A percentile compares a stretch with the other conserved stretches of the same genome.
These are phyloP conservation scores for Lophotriccus pileatus DNA, from an alignment of 2,797 vertebrate genomes.

Conservation along the genomic window DNA sequence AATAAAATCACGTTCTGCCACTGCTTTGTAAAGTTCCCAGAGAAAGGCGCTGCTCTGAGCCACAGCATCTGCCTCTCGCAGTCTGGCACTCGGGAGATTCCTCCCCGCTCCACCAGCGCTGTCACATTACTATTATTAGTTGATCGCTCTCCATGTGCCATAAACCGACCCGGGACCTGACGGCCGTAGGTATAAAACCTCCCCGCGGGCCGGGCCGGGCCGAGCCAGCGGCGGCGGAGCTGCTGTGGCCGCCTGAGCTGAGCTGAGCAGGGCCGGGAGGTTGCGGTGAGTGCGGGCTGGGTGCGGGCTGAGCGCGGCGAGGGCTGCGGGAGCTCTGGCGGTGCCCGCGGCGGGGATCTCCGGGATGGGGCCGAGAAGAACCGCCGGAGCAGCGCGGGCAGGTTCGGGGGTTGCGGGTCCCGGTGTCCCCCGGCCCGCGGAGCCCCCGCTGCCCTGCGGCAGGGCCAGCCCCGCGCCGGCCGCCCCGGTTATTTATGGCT, in stretches of 20 bases:
- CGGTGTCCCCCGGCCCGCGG: background rate
- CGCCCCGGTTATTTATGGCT: slow-evolving; percentile 13
- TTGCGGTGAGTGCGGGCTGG: background rate
- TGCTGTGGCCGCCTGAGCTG: background rate
- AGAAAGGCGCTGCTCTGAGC: background rate
- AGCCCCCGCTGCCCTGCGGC: background rate
- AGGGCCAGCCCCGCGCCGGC: background rate
- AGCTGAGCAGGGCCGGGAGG: background rate
- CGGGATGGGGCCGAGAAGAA: background rate
- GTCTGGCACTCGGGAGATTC: background rate
- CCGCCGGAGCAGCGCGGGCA: background rate
- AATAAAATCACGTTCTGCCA: background rate
- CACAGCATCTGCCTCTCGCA: background rate
- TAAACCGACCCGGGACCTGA: background rate
- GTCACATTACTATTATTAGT: slow-evolving; percentile 62
- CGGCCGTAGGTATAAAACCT: background rate
- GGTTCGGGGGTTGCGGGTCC: background rate
- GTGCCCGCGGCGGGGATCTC: background rate
- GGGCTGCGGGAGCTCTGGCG: background rate
- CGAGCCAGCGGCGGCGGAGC: background rate
- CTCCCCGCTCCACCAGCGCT: background rate
- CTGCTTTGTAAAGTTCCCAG: background rate
- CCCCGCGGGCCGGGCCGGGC: background rate
- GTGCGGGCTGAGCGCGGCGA: background rate
- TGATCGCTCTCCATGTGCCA: background rate